These are phyloP conservation scores for Lethenteron camtschaticum DNA, from an alignment of 2,113 vertebrate species.

Conservation along the genomic window DNA sequence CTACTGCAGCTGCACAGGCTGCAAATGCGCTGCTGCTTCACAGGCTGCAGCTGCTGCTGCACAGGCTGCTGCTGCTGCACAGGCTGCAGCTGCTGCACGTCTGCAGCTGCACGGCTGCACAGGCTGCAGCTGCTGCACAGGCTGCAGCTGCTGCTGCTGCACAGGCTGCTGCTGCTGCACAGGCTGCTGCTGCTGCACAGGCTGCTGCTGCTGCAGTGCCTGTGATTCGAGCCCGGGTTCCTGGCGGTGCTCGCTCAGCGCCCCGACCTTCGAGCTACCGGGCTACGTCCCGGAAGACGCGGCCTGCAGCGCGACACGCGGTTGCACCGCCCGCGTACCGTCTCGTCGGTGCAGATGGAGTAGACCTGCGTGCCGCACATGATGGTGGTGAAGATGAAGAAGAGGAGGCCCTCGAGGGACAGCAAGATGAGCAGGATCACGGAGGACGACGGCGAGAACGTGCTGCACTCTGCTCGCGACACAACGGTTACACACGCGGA, in stretches of 20 bases:
- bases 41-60: too few relatives aligned
- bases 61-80: too few relatives aligned
- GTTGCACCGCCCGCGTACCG: slow-evolving; percentile 33
- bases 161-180: not conserved
- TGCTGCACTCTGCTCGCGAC: slow-evolving; percentile 56
- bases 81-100: too few relatives aligned
- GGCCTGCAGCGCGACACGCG: not conserved
- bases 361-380: slow-evolving; percentile 98
- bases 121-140: not conserved
- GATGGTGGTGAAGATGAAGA: slow-evolving; percentile 83
- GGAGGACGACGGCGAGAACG: slow-evolving; percentile 71
- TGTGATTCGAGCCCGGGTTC: not conserved
- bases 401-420: slow-evolving; percentile 81
- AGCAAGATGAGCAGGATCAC: slow-evolving; percentile 88
- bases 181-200: not conserved
- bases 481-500: not conserved
- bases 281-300: not conserved
- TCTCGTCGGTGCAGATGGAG: slow-evolving; percentile 90
- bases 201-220: not conserved
- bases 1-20: too few relatives aligned
- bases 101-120: not conserved
- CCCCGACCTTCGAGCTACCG: not conserved
- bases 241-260: not conserved
- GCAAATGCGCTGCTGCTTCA: too few relatives aligned
- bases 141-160: not conserved